Evolutionary conservation across 2,888 invertebrate species (phyloP).

Genomic region (Fabriciana adippe): DNA sequence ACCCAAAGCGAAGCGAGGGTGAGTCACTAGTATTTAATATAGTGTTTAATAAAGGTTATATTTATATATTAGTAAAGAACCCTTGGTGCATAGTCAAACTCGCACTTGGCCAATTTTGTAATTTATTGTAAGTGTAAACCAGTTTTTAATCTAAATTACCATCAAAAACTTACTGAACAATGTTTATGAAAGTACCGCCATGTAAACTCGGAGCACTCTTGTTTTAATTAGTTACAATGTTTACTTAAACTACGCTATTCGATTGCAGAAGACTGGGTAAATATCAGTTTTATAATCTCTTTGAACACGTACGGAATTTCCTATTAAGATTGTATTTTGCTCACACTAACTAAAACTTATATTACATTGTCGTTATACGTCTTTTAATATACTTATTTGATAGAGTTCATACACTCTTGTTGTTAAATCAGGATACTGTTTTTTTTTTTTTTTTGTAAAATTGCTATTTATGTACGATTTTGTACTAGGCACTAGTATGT

Average conservation of each 20-base stretch:
- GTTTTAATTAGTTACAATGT: slow-evolving; percentile 18
- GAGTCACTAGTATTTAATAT: no score
- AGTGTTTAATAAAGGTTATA: no score
- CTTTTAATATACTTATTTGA: no score
- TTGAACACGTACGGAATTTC: slow-evolving; percentile 7
- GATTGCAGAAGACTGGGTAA: slow-evolving; percentile 10
- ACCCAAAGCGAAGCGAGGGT: no score
- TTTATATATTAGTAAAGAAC: no score
- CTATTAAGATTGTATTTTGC: slow-evolving; percentile 6
- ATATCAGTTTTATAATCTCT: slow-evolving; percentile 21
- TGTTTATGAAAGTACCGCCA: slow-evolving; percentile 1
- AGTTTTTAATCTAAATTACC: slow-evolving; percentile 14
- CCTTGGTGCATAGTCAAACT: no score
- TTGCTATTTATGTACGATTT: no score
- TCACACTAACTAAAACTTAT: slow-evolving; percentile 2
- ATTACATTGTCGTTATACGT: background rate
- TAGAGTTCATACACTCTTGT: no score
- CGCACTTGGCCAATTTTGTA: background rate
- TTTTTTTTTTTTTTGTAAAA: no score
- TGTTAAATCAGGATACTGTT: no score
- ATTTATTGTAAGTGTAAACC: slow-evolving; percentile 2
- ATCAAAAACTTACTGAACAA: slow-evolving; percentile 6
- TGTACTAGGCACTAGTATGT: no score
- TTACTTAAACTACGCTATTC: slow-evolving; percentile 11
- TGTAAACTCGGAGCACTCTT: slow-evolving; percentile 7